Percentiles rank a stretch among this genome's conserved stretches.
These are phyloP conservation scores for Hololepta plana DNA, from an alignment of 2,888 invertebrate species.

Conservation along the genomic window DNA sequence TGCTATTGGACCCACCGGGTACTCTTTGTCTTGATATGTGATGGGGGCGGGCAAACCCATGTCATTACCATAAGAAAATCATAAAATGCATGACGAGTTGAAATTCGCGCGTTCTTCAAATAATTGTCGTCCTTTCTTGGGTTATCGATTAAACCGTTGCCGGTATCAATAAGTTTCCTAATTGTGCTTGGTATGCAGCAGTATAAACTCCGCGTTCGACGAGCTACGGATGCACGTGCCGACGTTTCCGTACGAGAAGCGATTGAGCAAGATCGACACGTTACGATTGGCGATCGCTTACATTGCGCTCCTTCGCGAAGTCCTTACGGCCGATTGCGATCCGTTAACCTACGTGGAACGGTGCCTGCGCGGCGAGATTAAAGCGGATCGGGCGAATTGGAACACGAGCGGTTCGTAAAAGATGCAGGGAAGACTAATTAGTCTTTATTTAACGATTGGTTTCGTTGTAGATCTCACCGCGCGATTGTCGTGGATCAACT, in stretches of 20 bases:
- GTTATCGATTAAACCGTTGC: too few species aligned
- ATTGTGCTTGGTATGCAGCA: slow-evolving; percentile 46
- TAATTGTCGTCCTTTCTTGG: too few species aligned
- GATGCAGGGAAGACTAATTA: neutral
- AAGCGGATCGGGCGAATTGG: slow-evolving; percentile 81
- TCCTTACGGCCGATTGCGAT: slow-evolving; percentile 74
- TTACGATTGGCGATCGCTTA: slow-evolving; percentile 92
- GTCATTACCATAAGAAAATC: too few species aligned
- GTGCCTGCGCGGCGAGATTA: slow-evolving; percentile 76
- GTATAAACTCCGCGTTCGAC: slow-evolving; percentile 98
- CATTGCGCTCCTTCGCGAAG: slow-evolving; percentile 82
- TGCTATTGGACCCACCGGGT: slow-evolving; percentile 62
- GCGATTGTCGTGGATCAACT: slow-evolving; percentile 94
- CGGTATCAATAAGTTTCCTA: slow-evolving; percentile 7
- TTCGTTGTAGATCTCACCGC: slow-evolving; percentile 75
- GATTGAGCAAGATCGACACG: slow-evolving; percentile 97
- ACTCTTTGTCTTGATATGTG: too few species aligned
- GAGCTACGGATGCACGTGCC: slow-evolving; percentile 95
- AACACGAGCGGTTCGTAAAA: slow-evolving; percentile 70
- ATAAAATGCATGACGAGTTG: too few species aligned
- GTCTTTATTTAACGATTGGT: neutral
- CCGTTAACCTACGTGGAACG: slow-evolving; percentile 87
- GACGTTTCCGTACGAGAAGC: slow-evolving; percentile 97
- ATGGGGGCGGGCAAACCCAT: too few species aligned
- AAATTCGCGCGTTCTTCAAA: too few species aligned